phyloP scores from a whole-genome alignment of 2,888 invertebrate species.

The Chesias legatella region DNA sequence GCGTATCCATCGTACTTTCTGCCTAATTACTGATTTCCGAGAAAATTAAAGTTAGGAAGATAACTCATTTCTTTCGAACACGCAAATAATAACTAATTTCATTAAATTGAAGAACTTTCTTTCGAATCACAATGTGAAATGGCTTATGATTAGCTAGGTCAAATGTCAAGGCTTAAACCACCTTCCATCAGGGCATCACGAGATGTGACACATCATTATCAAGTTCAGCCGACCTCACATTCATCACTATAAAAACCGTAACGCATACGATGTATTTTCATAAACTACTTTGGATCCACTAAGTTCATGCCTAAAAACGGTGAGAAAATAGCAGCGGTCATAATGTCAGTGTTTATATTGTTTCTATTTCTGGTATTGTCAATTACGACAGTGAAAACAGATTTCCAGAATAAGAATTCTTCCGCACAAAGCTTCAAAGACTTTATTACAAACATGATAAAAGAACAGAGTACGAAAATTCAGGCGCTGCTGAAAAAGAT shows the following conservation, averaged over 20 bases:
- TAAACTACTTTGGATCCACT: slow-evolving; percentile 27
- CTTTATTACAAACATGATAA: slow-evolving; percentile 56
- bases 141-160: slow-evolving; percentile 66
- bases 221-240: slow-evolving; percentile 52
- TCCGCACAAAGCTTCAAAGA: slow-evolving; percentile 57
- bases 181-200: slow-evolving; percentile 30
- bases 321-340: slow-evolving; percentile 38
- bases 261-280: slow-evolving; percentile 29
- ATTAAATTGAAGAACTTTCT: slow-evolving; percentile 30
- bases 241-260: slow-evolving; percentile 45
- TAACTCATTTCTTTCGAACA: too few relatives aligned
- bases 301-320: slow-evolving; percentile 56
- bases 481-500: slow-evolving; percentile 60
- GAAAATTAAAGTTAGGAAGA: too few relatives aligned
- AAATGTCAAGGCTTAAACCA: slow-evolving; percentile 65
- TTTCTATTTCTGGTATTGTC: slow-evolving; percentile 51
- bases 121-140: slow-evolving; percentile 42
- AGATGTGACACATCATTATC: slow-evolving; percentile 52
- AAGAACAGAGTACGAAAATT: slow-evolving; percentile 65
- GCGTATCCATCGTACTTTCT: too few relatives aligned
- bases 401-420: slow-evolving; percentile 40
- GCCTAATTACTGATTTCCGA: too few relatives aligned
- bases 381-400: slow-evolving; percentile 48
- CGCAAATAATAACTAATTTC: not conserved
- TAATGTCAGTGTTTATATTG: slow-evolving; percentile 61